phyloP scores from a whole-genome alignment of 92 coral and sea anemone species.

The Parazoanthus swiftii region DNA sequence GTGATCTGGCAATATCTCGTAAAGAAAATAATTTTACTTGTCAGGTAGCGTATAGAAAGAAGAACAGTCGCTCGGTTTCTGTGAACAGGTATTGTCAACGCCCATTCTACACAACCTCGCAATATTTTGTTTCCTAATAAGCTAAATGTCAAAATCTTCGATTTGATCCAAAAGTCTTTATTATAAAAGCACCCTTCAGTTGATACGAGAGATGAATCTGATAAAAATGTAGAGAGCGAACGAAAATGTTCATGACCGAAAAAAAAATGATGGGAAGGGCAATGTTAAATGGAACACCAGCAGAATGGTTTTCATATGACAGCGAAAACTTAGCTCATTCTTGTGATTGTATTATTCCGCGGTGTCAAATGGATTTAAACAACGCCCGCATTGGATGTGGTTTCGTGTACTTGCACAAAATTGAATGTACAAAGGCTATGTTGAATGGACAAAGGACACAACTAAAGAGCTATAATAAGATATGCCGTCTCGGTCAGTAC shows the following conservation, averaged over 20 bases:
- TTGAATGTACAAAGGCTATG: neutral
- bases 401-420: conserved; percentile 19
- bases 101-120: conserved; percentile 19
- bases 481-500: conserved; percentile 17
- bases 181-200: neutral
- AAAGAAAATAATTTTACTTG: neutral
- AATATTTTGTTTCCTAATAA: neutral
- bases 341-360: neutral
- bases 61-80: neutral
- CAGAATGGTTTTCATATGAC: neutral
- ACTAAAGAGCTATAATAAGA: conserved; percentile 8
- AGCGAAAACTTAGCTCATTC: neutral
- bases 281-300: conserved; percentile 28
- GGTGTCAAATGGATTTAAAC: neutral
- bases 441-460: conserved; percentile 25
- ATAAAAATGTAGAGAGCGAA: neutral
- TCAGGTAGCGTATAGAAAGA: conserved; percentile 22
- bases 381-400: neutral
- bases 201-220: neutral
- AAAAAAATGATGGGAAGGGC: neutral
- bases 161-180: neutral
- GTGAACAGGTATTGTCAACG: conserved; percentile 1
- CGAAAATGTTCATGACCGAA: neutral
- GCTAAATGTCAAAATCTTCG: neutral
- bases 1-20: conserved; percentile 12